Percentiles rank a stretch among this genome's conserved stretches.
Conservation (phyloP, 2,888 invertebrate genomes). For the Drosophila antonietae region DNA sequence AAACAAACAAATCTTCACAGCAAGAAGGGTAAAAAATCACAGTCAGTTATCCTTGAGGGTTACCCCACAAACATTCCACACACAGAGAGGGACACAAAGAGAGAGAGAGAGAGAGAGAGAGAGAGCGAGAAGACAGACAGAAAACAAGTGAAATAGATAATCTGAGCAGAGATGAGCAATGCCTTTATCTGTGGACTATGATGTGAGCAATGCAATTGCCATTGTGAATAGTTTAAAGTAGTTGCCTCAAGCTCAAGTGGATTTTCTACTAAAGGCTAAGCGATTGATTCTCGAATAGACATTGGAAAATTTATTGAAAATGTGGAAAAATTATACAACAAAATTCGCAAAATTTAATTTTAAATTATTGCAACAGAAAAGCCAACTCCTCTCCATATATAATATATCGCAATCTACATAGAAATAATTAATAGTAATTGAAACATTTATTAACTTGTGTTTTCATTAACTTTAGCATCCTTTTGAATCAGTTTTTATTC, state of each 20-base stretch:
- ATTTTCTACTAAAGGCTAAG: constrained; percentile 18
- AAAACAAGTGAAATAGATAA: constrained; percentile 9
- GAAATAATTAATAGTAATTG: too few relatives aligned
- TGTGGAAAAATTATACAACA: too few relatives aligned
- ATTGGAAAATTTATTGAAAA: not conserved
- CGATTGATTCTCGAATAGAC: constrained; percentile 35
- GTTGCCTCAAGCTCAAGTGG: constrained; percentile 24
- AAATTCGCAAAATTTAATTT: too few relatives aligned
- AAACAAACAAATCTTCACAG: constrained; percentile 57
- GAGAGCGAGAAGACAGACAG: not conserved
- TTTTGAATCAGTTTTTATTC: too few relatives aligned
- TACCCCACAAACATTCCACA: constrained; percentile 21
- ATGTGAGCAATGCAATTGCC: constrained; percentile 30
- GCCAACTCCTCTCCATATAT: too few relatives aligned
- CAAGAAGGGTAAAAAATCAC: constrained; percentile 54
- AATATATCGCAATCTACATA: too few relatives aligned
- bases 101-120: not conserved
- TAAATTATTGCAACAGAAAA: too few relatives aligned
- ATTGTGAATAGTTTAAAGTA: constrained; percentile 41
- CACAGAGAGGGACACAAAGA: not conserved
- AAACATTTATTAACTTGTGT: too few relatives aligned
- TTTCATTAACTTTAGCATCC: too few relatives aligned
- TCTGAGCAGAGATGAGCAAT: constrained; percentile 59
- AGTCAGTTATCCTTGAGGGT: constrained; percentile 60
- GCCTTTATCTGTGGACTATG: constrained; percentile 54